A percentile compares a stretch with the other conserved stretches of the same genome.
phyloP scores from a whole-genome alignment of 2,888 invertebrate species.

The Atherix ibis region DNA sequence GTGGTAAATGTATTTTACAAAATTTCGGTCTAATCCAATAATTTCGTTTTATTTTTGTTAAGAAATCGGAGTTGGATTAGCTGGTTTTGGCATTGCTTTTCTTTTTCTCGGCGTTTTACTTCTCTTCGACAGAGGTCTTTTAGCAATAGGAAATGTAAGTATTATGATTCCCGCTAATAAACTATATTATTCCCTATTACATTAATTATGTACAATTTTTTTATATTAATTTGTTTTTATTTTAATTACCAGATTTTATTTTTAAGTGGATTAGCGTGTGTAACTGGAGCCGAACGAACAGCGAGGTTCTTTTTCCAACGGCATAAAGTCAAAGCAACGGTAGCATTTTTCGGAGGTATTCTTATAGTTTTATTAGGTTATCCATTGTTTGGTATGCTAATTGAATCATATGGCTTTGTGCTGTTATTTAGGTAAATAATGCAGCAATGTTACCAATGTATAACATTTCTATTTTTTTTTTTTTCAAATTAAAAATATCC shows the following conservation, averaged over 20 bases:
- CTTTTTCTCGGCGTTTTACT: slow-evolving; percentile 85
- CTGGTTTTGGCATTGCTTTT: slow-evolving; percentile 91
- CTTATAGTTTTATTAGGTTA: slow-evolving; percentile 83
- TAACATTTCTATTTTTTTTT: no score
- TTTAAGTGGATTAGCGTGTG: slow-evolving; percentile 84
- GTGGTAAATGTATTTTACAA: no score
- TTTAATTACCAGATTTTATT: slow-evolving; percentile 98
- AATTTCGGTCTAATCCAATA: no score
- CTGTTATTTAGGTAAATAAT: slow-evolving; percentile 58
- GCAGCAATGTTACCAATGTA: slow-evolving; percentile 4
- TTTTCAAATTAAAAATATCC: not conserved
- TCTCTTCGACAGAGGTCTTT: slow-evolving; percentile 88
- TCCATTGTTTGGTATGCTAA: slow-evolving; percentile 90
- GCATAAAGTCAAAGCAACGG: slow-evolving; percentile 83
- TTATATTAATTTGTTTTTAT: no score
- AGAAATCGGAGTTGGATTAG: slow-evolving; percentile 96
- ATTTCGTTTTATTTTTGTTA: no score
- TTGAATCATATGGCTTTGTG: slow-evolving; percentile 94
- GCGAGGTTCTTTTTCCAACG: slow-evolving; percentile 95
- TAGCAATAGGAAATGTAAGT: slow-evolving; percentile 99
- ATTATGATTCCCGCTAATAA: no score
- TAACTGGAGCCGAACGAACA: slow-evolving; percentile 90
- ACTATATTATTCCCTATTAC: no score
- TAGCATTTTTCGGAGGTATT: slow-evolving; percentile 87
- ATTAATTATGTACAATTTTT: no score